phyloP scores from a whole-genome alignment of 2,113 vertebrate species.

The Gobio gobio region DNA sequence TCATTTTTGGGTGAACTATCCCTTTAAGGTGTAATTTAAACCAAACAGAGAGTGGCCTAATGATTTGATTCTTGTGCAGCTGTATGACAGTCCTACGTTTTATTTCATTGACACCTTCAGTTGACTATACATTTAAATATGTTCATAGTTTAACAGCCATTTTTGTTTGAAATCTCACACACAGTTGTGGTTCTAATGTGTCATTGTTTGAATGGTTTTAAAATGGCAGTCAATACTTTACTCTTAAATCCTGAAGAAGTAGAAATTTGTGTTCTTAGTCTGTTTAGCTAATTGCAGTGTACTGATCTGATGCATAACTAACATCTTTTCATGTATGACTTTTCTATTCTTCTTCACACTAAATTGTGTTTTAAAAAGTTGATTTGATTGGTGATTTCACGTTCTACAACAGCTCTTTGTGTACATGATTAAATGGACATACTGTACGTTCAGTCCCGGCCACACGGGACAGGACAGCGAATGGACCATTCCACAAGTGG shows the following conservation, averaged over 20 bases:
- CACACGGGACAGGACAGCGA: constrained; percentile 52
- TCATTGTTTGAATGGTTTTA: constrained; percentile 38
- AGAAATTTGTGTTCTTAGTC: constrained; percentile 1
- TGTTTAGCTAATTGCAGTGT: constrained; percentile 48
- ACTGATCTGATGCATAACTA: constrained; percentile 38
- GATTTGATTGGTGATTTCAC: constrained; percentile 46
- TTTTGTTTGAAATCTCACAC: constrained; percentile 16
- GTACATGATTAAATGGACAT: constrained; percentile 51
- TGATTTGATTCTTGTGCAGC: neutral
- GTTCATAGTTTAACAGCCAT: constrained; percentile 13
- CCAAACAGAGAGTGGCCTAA: constrained; percentile 25
- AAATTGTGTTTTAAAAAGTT: constrained; percentile 52
- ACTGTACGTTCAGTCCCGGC: constrained; percentile 46
- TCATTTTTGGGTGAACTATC: too few species aligned
- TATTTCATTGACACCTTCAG: constrained; percentile 25
- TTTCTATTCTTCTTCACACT: constrained; percentile 49
- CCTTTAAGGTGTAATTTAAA: neutral
- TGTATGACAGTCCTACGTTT: constrained; percentile 32
- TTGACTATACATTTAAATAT: constrained; percentile 29
- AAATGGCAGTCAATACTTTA: neutral
- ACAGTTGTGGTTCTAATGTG: constrained; percentile 21
- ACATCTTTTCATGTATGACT: constrained; percentile 47
- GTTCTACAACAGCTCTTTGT: constrained; percentile 48
- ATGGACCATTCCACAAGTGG: constrained; percentile 61
- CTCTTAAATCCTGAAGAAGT: neutral